phyloP scores from a whole-genome alignment of 2,888 invertebrate genomes.

The Harmothoe impar region DNA sequence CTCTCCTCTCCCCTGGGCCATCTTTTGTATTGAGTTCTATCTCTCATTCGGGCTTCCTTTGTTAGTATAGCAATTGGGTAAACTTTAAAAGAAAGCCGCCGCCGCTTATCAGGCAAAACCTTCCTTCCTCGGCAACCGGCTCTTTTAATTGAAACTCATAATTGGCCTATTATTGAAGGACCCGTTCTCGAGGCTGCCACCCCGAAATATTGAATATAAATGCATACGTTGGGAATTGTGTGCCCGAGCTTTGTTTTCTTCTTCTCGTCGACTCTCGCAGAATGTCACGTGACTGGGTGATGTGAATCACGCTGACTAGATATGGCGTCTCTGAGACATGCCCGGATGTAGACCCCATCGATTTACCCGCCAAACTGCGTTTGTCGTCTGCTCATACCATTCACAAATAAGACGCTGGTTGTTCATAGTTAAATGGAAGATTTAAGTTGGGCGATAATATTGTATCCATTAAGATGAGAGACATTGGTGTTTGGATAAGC shows the following conservation, averaged over 20 bases:
- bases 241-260: slow-evolving; percentile 24
- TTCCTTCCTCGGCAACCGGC: background rate
- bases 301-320: slow-evolving; percentile 24
- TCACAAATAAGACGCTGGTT: background rate
- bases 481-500: no score
- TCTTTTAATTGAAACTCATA: slow-evolving; percentile 60
- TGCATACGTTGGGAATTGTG: slow-evolving; percentile 58
- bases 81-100: slow-evolving; percentile 54
- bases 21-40: slow-evolving; percentile 62
- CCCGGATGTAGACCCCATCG: background rate
- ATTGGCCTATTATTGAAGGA: slow-evolving; percentile 61
- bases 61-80: slow-evolving; percentile 58
- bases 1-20: slow-evolving; percentile 30
- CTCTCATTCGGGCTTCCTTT: slow-evolving; percentile 49
- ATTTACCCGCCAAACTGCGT: background rate
- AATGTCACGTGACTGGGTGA: slow-evolving; percentile 45
- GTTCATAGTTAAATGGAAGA: background rate
- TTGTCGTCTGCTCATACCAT: background rate
- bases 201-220: slow-evolving; percentile 62
- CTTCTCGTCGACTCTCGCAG: slow-evolving; percentile 43
- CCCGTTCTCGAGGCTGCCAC: slow-evolving; percentile 3
- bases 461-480: no score
- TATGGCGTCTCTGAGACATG: background rate
- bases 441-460: no score
- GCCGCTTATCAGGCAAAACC: slow-evolving; percentile 53